Conservation (phyloP, 2,113 vertebrate genomes). For the Corythornis cristatus region DNA sequence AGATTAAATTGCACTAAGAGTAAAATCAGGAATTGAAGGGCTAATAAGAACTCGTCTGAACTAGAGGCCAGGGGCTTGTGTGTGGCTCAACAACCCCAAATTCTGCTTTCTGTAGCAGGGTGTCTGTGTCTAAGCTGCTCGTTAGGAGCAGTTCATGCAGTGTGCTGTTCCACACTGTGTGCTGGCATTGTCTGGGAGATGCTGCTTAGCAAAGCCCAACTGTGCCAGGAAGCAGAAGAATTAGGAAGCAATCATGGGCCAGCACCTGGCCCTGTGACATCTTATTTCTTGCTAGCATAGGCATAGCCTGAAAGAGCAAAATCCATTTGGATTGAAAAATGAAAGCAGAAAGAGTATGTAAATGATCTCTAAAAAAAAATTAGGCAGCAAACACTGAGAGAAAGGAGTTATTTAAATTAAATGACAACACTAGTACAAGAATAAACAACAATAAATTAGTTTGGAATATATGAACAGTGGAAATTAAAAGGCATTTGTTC, state of each 20-base stretch:
- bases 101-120: background rate
- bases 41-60: background rate
- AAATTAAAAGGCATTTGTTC: background rate
- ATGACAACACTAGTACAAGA: background rate
- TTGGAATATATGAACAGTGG: background rate
- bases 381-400: background rate
- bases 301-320: background rate
- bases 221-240: background rate
- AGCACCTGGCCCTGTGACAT: background rate
- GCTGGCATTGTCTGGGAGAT: background rate
- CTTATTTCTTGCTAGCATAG: background rate
- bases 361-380: background rate
- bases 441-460: background rate
- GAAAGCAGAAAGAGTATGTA: background rate
- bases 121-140: background rate
- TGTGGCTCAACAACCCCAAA: background rate
- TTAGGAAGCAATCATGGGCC: background rate
- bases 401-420: background rate
- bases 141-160: background rate
- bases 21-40: background rate
- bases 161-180: background rate
- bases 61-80: background rate
- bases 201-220: background rate
- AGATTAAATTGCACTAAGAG: background rate
- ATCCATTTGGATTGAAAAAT: background rate